Evolutionary conservation across 1,140 invertebrate genomes (phyloP), one percentile per base, ranked within the genome.

Genomic region (Hydropsyche tenuis): DNA sequence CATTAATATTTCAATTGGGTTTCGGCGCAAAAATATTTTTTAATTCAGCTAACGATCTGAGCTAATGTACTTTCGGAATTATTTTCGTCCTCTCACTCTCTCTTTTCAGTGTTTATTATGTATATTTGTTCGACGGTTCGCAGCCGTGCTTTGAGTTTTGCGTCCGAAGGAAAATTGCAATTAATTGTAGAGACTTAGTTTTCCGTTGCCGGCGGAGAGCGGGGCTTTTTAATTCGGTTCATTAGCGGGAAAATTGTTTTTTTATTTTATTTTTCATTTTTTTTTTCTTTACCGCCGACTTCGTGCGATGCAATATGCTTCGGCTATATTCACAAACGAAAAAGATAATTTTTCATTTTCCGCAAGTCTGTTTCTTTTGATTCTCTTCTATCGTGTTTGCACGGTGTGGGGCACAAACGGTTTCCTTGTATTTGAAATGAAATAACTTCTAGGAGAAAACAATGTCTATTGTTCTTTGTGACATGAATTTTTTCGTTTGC

Each of bases 151-250:
- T 72, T 65, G 62, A 65, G 23, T 46, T 65, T 73, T 73, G n/a
- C 42, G 60, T 20, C 46, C 46, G 22, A 51, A 65, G 20, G 70
- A 73, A 73, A 73, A 73, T 53, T 73, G 71, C 45, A 73, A 73
- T 73, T 73, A 73, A 73, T 73, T 73, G 71, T 62, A 22, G 30
- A 18, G 71, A 73, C 71, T 73, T 73, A 73, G 60, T 73, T 73
- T 73, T 65, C 71, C 71, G 25, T 66, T 48, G 60, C 51, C 20
- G 69, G 60, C 37, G 70, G 70, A 72, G 46, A 64, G 64, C 30
- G 71, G 46, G 16, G 22, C 62, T 73, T 73, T 37, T 65, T 64
- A 65, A 73, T 73, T 73, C 42, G n/a, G 62, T 53, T 64, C 60
- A 73, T 73, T 73, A 73, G 27, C 16, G 60, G 45, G 71, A 48